Percentiles rank a stretch among this genome's conserved stretches.
phyloP scores from a whole-genome alignment of 2,888 invertebrate species.

The Gnatocerus cornutus region DNA sequence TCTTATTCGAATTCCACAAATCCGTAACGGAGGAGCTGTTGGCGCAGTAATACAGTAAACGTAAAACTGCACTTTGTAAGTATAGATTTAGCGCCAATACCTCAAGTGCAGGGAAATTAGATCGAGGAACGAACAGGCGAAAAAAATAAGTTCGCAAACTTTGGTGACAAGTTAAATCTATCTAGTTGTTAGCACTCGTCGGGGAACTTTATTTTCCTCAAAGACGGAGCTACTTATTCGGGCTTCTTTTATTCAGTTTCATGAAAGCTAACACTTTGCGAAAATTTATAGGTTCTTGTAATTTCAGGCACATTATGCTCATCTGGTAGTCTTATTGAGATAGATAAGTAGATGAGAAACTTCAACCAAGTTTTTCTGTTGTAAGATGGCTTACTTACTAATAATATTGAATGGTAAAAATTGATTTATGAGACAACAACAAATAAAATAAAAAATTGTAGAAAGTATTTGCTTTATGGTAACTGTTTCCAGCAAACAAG shows the following conservation, averaged over 20 bases:
- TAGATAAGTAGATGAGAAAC: too few relatives aligned
- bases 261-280: too few relatives aligned
- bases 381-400: too few relatives aligned
- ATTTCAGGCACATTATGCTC: too few relatives aligned
- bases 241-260: neutral
- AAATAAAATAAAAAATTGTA: too few relatives aligned
- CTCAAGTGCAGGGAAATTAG: slow-evolving; percentile 7
- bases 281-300: too few relatives aligned
- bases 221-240: neutral
- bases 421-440: too few relatives aligned
- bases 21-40: slow-evolving; percentile 41
- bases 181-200: neutral
- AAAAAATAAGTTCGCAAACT: neutral
- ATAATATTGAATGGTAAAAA: too few relatives aligned
- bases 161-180: neutral
- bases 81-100: slow-evolving; percentile 50
- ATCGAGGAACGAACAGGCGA: neutral
- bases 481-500: too few relatives aligned
- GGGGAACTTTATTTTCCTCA: neutral
- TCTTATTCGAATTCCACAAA: slow-evolving; percentile 42
- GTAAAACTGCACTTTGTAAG: slow-evolving; percentile 56
- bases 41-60: slow-evolving; percentile 60
- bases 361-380: too few relatives aligned
- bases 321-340: too few relatives aligned
- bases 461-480: too few relatives aligned